Evolutionary conservation across 2,113 vertebrate genomes (phyloP).

Genomic region (Cyanoderma ruficeps): DNA sequence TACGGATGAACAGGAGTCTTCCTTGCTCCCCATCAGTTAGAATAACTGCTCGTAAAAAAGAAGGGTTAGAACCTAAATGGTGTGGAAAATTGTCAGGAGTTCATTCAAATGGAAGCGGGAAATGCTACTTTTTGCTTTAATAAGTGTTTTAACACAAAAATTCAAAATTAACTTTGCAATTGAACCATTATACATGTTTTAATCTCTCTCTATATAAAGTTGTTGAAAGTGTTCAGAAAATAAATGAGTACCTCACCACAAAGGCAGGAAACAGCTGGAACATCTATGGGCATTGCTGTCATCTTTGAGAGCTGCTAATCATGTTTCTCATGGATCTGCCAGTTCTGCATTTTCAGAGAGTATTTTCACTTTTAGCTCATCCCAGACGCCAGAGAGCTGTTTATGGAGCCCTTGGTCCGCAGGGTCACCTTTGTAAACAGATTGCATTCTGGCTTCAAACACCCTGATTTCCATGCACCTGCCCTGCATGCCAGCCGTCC

Average conservation of each 20-base stretch:
- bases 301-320: not conserved
- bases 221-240: not conserved
- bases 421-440: not conserved
- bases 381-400: not conserved
- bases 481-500: not conserved
- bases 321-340: not conserved
- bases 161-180: not conserved
- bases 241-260: not conserved
- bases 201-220: not conserved
- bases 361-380: not conserved
- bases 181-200: not conserved
- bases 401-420: not conserved
- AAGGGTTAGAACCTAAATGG: not conserved
- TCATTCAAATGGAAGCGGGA: not conserved
- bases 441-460: not conserved
- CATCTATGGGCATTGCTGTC: not conserved
- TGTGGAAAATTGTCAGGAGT: not conserved
- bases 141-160: not conserved
- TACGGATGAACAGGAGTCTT: not conserved
- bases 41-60: conserved; percentile 6
- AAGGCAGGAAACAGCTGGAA: not conserved
- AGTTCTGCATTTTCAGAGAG: not conserved
- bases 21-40: not conserved
- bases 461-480: not conserved
- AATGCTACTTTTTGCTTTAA: not conserved